Evolutionary conservation across 1,140 invertebrate species (phyloP), one percentile per base, ranked within the genome.

Genomic region (Episyrphus balteatus): DNA sequence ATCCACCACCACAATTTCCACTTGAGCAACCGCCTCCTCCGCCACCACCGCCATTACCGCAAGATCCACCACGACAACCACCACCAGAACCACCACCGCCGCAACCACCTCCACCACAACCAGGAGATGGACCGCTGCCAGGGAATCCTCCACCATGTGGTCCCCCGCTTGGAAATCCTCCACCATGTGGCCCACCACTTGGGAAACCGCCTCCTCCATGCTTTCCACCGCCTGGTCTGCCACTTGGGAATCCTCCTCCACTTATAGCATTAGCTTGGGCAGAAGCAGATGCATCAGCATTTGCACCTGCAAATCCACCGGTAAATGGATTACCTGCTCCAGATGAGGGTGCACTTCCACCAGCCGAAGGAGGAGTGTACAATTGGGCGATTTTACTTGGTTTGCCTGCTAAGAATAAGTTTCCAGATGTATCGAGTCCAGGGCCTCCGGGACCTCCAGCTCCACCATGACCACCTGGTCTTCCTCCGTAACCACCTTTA

Each of bases 401-500:
- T 26, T 47, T 44, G 5, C 46, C 47, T 3, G 44, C 51, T 45
- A 32, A 34, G 15, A 44, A 47, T 6, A 36, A 38, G 6, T 42
- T 39, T 1, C 52, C 54, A 21, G 55, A 54, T 39, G 51, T 49
- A 42, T 58, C 50, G 15, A 42, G 42, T 12, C 53, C 46, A 34
- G 56, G 52, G 34, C 65, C 63, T 13, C 58, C 65, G n/a, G 73
- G 66, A 11, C 71, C 62, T 7, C 70, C 71, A 19, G 43, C 46
- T 10, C 50, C 53, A 10, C 32, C 58, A 3, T 73, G 58, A 3
- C 66, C 57, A 2, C 69, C 61, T 1, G 71, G 59, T 2, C 70
- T 63, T 1, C 73, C 62, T 5, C 70, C 58, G 15, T 73, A 66
- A 7, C 72, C 60, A 1, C 69, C 65, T 0, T 71, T 55, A 13